Conservation (phyloP, 2,888 invertebrate genomes). For the Erynnis tages region DNA sequence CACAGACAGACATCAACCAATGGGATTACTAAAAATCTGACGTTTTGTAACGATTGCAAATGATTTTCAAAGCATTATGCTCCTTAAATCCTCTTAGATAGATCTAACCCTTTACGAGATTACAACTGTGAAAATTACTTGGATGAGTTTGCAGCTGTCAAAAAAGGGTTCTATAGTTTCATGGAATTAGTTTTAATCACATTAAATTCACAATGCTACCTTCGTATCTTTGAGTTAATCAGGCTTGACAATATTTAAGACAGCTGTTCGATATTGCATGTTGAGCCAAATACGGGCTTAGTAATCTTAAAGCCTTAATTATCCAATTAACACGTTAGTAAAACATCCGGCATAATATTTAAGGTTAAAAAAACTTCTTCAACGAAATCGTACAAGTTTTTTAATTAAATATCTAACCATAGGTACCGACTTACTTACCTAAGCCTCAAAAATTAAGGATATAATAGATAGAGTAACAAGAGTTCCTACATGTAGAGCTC, state of each 20-base stretch:
- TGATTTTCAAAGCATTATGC: conserved; percentile 47
- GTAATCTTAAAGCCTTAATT: neutral
- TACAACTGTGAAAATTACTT: conserved; percentile 43
- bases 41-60: conserved; percentile 46
- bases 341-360: no score
- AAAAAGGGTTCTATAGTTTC: conserved; percentile 53
- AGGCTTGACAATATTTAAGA: neutral
- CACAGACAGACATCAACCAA: conserved; percentile 64
- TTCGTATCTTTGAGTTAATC: neutral
- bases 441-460: no score
- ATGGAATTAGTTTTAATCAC: conserved; percentile 66
- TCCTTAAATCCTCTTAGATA: conserved; percentile 42
- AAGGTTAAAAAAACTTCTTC: no score
- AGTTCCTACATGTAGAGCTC: no score
- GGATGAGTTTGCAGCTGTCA: conserved; percentile 48
- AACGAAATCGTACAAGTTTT: no score
- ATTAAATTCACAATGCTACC: conserved; percentile 48
- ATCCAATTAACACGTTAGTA: neutral
- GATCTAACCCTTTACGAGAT: conserved; percentile 27
- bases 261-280: neutral
- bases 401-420: no score
- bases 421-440: no score
- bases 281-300: neutral
- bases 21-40: conserved; percentile 70
- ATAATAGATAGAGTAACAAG: no score